Evolutionary conservation across 2,797 vertebrate species (phyloP).

Genomic region (Hybognathus amarus): DNA sequence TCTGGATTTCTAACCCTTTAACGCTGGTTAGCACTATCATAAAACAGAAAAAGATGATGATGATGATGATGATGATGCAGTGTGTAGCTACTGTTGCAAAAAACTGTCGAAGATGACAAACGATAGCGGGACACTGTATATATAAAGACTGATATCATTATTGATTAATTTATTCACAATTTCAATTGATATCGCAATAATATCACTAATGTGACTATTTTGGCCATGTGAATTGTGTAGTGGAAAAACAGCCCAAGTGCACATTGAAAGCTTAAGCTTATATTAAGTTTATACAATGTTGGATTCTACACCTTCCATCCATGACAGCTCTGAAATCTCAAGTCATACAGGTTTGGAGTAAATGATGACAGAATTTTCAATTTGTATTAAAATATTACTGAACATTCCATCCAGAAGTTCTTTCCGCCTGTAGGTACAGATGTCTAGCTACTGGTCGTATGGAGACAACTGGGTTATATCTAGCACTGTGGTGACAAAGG

Average conservation of each 20-base stretch:
- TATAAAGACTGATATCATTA: background rate
- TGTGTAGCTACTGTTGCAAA: background rate
- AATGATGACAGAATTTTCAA: background rate
- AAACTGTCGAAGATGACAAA: background rate
- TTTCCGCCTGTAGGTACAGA: background rate
- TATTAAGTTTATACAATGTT: background rate
- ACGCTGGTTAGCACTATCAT: background rate
- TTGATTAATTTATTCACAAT: background rate
- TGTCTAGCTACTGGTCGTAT: background rate
- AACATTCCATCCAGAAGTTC: background rate
- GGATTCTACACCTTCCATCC: background rate
- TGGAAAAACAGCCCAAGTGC: background rate
- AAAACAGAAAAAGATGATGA: background rate
- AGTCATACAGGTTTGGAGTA: background rate
- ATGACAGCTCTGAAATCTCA: background rate
- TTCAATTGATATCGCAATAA: background rate
- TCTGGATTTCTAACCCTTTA: too few species aligned
- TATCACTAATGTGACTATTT: background rate
- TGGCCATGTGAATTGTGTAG: background rate
- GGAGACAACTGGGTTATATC: constrained; percentile 17
- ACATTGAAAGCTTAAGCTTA: background rate
- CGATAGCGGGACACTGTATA: background rate
- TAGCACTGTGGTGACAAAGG: constrained; percentile 53
- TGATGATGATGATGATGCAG: too few species aligned
- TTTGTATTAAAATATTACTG: background rate